These are phyloP conservation scores for Hyposmocoma kahamanoa DNA, from an alignment of 1,140 invertebrate species.

Conservation along the genomic window DNA sequence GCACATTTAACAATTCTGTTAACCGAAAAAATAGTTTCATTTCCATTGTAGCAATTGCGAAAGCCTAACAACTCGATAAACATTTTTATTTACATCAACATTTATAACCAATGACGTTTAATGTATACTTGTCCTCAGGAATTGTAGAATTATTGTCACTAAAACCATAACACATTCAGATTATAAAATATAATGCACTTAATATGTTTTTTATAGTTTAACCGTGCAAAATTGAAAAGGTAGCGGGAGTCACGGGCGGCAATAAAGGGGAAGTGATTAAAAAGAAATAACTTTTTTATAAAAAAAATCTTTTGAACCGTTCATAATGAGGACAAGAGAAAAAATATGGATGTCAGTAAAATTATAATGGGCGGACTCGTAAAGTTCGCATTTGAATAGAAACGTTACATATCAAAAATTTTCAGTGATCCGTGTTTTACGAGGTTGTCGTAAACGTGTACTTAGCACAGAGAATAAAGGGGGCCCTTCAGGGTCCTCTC, in stretches of 20 bases:
- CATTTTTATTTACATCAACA: no score
- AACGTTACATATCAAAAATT: slow-evolving; percentile 73
- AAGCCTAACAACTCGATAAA: no score
- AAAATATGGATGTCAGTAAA: slow-evolving; percentile 66
- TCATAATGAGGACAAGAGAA: slow-evolving; percentile 50
- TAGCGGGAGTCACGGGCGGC: slow-evolving; percentile 23
- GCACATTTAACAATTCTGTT: no score
- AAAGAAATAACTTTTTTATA: slow-evolving; percentile 64
- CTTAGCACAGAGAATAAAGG: slow-evolving; percentile 66
- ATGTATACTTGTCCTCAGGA: no score
- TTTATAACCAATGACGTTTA: no score
- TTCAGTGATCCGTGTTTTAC: slow-evolving; percentile 73
- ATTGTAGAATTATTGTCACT: no score
- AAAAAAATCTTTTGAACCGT: slow-evolving; percentile 63
- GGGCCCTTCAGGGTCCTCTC: slow-evolving; percentile 45
- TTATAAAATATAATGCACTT: no score
- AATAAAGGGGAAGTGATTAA: slow-evolving; percentile 65
- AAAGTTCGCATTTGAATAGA: slow-evolving; percentile 70
- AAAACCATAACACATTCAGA: no score
- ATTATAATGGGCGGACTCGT: slow-evolving; percentile 65
- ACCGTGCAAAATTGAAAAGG: slow-evolving; percentile 43
- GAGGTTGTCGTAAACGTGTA: slow-evolving; percentile 70
- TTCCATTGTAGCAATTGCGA: no score
- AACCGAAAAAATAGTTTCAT: no score
- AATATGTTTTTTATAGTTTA: slow-evolving; percentile 36